A percentile compares a stretch with the other conserved stretches of the same genome.
These are phyloP conservation scores for Fringilla coelebs DNA, from an alignment of 2,797 vertebrate genomes.

Conservation along the genomic window DNA sequence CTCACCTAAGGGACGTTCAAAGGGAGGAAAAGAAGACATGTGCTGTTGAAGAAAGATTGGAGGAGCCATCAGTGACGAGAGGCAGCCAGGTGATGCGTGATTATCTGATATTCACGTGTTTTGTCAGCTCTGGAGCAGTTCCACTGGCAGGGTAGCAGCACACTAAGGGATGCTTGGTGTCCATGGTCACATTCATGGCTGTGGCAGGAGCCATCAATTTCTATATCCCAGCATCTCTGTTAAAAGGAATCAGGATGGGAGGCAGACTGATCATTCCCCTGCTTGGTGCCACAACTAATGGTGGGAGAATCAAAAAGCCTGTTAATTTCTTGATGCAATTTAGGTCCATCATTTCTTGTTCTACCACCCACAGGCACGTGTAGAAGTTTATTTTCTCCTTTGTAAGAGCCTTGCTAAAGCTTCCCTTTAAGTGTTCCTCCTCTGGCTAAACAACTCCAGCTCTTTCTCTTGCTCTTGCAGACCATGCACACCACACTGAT, in stretches of 20 bases:
- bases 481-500: accelerated
- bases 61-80: neutral
- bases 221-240: neutral
- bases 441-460: neutral
- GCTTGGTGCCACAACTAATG: neutral
- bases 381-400: neutral
- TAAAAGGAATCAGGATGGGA: neutral
- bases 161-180: neutral
- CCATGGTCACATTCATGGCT: neutral
- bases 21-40: neutral
- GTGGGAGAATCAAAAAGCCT: neutral
- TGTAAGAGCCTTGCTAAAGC: neutral
- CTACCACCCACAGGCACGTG: accelerated
- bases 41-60: neutral
- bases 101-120: neutral
- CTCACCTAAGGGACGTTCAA: neutral
- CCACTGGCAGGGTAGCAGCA: neutral
- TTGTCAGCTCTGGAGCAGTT: neutral
- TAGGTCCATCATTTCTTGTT: neutral
- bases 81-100: neutral
- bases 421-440: neutral
- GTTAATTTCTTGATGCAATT: neutral
- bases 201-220: neutral
- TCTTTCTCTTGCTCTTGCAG: neutral
- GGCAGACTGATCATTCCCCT: neutral